A percentile compares a stretch with the other conserved stretches of the same genome.
phyloP scores from a whole-genome alignment of 2,888 invertebrate genomes.

The Drosophila meridiana region DNA sequence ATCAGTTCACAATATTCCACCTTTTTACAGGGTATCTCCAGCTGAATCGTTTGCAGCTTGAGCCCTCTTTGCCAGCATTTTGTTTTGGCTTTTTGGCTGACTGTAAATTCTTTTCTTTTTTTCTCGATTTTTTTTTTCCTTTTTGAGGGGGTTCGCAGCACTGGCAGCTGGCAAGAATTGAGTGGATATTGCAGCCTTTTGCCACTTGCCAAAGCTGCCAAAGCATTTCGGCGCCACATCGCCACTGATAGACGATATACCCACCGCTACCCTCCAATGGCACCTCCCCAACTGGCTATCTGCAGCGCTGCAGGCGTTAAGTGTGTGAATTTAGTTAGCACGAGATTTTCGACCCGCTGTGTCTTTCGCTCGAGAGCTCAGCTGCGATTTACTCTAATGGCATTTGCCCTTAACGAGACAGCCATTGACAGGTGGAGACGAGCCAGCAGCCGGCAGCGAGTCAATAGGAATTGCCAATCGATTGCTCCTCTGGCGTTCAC shows the following conservation, averaged over 20 bases:
- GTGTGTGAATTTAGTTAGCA: constrained; percentile 76
- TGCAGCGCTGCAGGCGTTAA: constrained; percentile 70
- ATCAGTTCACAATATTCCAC: neutral
- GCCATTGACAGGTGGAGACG: constrained; percentile 55
- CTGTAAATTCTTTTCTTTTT: constrained; percentile 49
- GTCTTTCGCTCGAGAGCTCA: constrained; percentile 33
- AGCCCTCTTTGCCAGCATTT: constrained; percentile 32
- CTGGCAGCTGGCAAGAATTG: constrained; percentile 50
- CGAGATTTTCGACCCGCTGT: constrained; percentile 32
- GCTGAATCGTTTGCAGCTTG: too few relatives aligned
- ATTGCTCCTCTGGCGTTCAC: neutral
- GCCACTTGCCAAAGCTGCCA: constrained; percentile 59
- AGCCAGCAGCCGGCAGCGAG: constrained; percentile 3
- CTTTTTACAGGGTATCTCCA: neutral
- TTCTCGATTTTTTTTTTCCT: neutral
- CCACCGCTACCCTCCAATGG: neutral
- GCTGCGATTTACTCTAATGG: constrained; percentile 72
- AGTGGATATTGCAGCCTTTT: constrained; percentile 58
- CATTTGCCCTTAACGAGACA: constrained; percentile 64
- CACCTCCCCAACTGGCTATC: neutral
- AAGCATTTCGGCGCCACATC: constrained; percentile 58
- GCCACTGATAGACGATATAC: constrained; percentile 51
- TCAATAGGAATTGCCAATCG: neutral
- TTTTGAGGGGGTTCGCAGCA: constrained; percentile 1
- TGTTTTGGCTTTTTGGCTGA: constrained; percentile 57